Evolutionary conservation across 2,888 invertebrate species (phyloP), one percentile per base, ranked within the genome.

Genomic region (Lagria hirta): DNA sequence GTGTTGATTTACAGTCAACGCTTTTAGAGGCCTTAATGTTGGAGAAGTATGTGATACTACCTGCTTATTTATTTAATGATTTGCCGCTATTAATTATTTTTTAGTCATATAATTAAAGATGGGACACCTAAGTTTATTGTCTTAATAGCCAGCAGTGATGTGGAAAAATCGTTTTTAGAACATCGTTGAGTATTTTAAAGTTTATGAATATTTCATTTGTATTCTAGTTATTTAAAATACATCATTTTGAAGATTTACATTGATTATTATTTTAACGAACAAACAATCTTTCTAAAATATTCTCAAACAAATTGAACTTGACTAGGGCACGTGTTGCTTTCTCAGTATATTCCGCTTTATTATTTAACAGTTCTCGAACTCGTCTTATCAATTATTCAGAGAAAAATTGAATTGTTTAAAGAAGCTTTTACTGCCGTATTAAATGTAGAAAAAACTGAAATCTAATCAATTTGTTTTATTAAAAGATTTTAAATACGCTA

Each of bases 71-170:
- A n/a, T n/a, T n/a, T n/a, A n/a, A n/a, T 35, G 10, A 37, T 32
- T 43, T 13, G 22, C 1, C 11, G 2, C 11, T 16, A 14, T 16
- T 22, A 12, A 29, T 28, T 33, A 20, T 32, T 36, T 50, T 72
- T 43, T 58, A 79, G 79, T 52, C 83, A 78, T 63, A 69, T 79
- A 30, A 66, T 86, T 11, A 77, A 75, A 58, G 79, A 76, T 1
- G 85, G 85, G 1, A 83, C 83, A 0, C 85, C 85, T 1, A 75
- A 78, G 1, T 86, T 86, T 60, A 74, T 81, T 26, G 63, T 85
- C 26, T 59, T 85, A 29, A 76, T 80, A 0, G 73, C 75, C 20
- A 76, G 76, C 4, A 82, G 80, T 59, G 62, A 65, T 35, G 71
- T 76, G 8, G 83, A 85, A 59, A 74, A 73, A 40, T 68, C 66